A percentile compares a stretch with the other conserved stretches of the same genome.
These are phyloP conservation scores for Ischnura elegans DNA, from an alignment of 2,888 invertebrate species.

Conservation along the genomic window DNA sequence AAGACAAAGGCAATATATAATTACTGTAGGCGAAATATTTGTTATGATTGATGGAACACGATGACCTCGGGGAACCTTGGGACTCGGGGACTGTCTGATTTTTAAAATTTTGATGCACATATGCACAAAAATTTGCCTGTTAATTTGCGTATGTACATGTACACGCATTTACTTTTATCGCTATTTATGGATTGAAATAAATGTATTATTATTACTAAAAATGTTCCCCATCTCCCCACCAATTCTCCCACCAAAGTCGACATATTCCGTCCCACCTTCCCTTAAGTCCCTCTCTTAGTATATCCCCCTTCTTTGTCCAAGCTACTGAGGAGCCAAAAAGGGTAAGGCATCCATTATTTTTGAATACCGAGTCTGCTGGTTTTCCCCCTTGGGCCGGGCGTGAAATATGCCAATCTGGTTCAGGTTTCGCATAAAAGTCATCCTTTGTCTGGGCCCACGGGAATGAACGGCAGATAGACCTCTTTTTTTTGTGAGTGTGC, in stretches of 20 bases:
- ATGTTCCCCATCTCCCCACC: neutral
- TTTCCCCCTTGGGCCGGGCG: constrained; percentile 9
- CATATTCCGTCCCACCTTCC: neutral
- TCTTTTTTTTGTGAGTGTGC: neutral
- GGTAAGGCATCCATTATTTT: neutral
- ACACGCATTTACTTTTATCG: too few species aligned
- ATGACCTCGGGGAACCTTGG: too few species aligned
- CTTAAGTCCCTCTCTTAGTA: neutral
- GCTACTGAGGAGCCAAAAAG: neutral
- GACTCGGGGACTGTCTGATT: too few species aligned
- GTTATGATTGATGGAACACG: too few species aligned
- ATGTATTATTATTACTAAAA: neutral
- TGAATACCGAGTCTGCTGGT: constrained; percentile 12
- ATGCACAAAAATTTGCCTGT: too few species aligned
- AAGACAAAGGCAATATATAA: too few species aligned
- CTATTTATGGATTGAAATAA: too few species aligned
- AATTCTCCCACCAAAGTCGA: neutral
- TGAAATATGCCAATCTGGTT: constrained; percentile 60
- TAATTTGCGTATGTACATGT: too few species aligned
- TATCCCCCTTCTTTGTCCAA: neutral
- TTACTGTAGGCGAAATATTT: too few species aligned
- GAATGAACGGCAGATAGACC: neutral
- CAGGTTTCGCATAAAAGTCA: neutral
- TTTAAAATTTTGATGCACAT: too few species aligned
- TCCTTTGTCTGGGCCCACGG: constrained; percentile 14